Evolutionary conservation across 2,797 vertebrate genomes (phyloP).

Genomic region (Borostomias antarcticus): DNA sequence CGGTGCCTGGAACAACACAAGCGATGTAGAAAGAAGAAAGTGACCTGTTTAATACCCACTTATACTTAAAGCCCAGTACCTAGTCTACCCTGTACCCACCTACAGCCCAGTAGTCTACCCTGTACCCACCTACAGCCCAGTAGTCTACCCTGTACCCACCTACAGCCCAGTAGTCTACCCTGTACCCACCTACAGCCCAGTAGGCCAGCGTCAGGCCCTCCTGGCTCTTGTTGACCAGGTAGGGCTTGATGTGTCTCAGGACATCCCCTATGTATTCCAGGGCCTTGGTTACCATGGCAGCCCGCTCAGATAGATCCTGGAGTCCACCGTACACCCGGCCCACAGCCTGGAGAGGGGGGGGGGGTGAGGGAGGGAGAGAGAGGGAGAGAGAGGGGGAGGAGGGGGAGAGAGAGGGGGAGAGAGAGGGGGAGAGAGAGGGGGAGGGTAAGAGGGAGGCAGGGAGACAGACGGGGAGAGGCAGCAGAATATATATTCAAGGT

Average conservation of each 20-base stretch:
- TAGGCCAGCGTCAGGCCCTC: slow-evolving; percentile 90
- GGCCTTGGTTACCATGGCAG: slow-evolving; percentile 85
- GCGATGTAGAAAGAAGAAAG: slow-evolving; percentile 10
- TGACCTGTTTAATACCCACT: not conserved
- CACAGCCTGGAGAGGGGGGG: slow-evolving; percentile 77
- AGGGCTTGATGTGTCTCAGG: slow-evolving; percentile 92
- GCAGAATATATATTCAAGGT: not conserved
- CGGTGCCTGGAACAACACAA: slow-evolving; percentile 76
- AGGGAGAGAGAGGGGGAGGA: not conserved
- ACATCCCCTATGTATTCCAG: slow-evolving; percentile 92
- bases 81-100: not conserved
- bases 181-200: slow-evolving; percentile 83
- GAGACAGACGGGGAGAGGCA: not conserved
- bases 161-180: not conserved
- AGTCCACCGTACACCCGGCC: slow-evolving; percentile 82
- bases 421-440: not conserved
- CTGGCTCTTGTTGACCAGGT: slow-evolving; percentile 84
- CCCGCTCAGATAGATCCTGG: slow-evolving; percentile 85
- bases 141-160: not conserved
- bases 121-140: not conserved
- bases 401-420: not conserved
- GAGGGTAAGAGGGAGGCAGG: not conserved
- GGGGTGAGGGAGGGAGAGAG: not conserved
- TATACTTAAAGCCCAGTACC: not conserved
- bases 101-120: not conserved